These are phyloP conservation scores for Indri indri DNA, from an alignment of 2,113 vertebrate genomes.

Conservation along the genomic window DNA sequence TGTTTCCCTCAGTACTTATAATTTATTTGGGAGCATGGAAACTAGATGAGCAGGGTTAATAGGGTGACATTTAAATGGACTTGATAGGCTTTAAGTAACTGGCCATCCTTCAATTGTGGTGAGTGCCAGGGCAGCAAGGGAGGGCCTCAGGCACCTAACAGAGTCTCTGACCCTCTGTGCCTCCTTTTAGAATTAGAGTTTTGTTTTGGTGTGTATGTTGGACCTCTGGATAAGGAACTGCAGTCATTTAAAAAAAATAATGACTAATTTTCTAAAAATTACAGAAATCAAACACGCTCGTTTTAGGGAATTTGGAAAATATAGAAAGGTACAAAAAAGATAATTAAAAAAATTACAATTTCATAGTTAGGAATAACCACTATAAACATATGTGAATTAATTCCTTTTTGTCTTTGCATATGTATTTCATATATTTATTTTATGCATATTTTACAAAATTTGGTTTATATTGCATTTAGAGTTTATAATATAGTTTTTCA, in stretches of 20 bases:
- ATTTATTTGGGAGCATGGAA: neutral
- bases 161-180: neutral
- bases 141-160: neutral
- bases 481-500: neutral
- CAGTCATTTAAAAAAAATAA: neutral
- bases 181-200: neutral
- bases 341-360: neutral
- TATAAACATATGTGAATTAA: neutral
- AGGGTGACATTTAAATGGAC: neutral
- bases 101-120: fast-evolving
- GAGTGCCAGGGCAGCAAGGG: neutral
- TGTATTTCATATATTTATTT: neutral
- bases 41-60: neutral
- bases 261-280: neutral
- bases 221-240: neutral
- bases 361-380: neutral
- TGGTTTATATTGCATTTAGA: neutral
- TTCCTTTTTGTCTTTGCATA: neutral
- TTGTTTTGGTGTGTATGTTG: neutral
- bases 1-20: neutral
- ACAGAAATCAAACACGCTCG: neutral
- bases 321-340: neutral
- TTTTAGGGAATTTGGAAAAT: conserved; percentile 7
- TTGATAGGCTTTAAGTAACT: neutral
- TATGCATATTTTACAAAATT: neutral